These are phyloP conservation scores for Ashinkailepas kermadecensis DNA, from an alignment of 2,888 invertebrate genomes.

Conservation along the genomic window DNA sequence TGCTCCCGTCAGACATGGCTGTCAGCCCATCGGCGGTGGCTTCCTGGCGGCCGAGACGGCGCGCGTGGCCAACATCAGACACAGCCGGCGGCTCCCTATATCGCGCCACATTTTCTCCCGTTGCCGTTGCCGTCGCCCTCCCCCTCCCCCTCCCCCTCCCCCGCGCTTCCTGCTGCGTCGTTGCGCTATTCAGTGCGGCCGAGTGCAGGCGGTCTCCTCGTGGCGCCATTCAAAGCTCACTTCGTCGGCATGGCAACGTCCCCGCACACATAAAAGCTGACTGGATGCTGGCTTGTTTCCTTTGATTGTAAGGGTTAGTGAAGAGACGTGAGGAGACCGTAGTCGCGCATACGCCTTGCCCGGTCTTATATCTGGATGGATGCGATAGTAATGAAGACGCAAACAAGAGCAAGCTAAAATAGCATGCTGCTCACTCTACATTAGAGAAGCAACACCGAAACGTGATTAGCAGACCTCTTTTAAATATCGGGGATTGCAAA, in stretches of 20 bases:
- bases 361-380: neutral
- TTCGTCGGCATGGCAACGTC: conserved; percentile 12
- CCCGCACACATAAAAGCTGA: conserved; percentile 4
- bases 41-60: neutral
- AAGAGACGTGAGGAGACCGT: neutral
- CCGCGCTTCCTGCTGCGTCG: neutral
- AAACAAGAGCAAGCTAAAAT: no score
- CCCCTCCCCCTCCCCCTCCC: neutral
- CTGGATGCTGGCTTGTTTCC: neutral
- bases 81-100: neutral
- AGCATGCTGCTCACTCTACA: no score
- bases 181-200: neutral
- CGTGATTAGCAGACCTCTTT: no score
- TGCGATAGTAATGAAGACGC: no score
- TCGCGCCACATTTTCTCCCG: neutral
- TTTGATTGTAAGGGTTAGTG: neutral
- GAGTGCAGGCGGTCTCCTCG: neutral
- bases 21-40: neutral
- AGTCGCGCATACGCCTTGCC: neutral
- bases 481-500: no score
- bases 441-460: no score
- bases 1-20: neutral
- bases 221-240: conserved; percentile 5
- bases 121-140: neutral
- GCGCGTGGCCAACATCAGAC: neutral